A percentile compares a stretch with the other conserved stretches of the same genome.
phyloP scores from a whole-genome alignment of 2,113 vertebrate genomes.

The Boleophthalmus pectinirostris region DNA sequence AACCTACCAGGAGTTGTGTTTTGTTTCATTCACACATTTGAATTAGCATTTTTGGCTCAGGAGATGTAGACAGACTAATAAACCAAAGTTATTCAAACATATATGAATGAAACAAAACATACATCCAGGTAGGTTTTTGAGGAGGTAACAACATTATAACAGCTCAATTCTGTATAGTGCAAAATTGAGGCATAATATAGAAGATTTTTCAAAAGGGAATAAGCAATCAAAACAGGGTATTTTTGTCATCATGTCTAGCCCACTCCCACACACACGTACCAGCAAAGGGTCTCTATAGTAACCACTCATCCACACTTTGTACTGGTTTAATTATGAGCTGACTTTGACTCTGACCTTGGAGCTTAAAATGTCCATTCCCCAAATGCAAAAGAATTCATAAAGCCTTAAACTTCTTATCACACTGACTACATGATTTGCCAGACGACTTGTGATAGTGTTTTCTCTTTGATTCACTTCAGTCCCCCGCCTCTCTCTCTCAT shows the following conservation, averaged over 20 bases:
- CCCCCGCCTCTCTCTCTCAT: not conserved
- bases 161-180: no score
- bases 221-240: not conserved
- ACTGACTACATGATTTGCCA: constrained; percentile 30
- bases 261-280: not conserved
- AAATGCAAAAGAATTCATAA: constrained; percentile 49
- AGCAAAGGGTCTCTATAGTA: not conserved
- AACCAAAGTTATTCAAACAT: no score
- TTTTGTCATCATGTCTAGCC: not conserved
- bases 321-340: constrained; percentile 49
- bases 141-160: no score
- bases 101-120: no score
- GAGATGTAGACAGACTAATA: no score
- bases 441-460: constrained; percentile 17
- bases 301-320: constrained; percentile 21
- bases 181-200: not conserved
- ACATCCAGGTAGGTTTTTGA: no score
- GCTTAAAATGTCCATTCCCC: constrained; percentile 44
- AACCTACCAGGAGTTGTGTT: no score
- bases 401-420: constrained; percentile 44
- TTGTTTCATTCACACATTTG: no score
- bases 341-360: constrained; percentile 56
- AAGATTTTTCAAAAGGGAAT: not conserved
- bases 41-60: no score
- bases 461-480: constrained; percentile 7